These are phyloP conservation scores for Cyclopterus lumpus DNA, from an alignment of 2,797 vertebrate genomes.

Conservation along the genomic window DNA sequence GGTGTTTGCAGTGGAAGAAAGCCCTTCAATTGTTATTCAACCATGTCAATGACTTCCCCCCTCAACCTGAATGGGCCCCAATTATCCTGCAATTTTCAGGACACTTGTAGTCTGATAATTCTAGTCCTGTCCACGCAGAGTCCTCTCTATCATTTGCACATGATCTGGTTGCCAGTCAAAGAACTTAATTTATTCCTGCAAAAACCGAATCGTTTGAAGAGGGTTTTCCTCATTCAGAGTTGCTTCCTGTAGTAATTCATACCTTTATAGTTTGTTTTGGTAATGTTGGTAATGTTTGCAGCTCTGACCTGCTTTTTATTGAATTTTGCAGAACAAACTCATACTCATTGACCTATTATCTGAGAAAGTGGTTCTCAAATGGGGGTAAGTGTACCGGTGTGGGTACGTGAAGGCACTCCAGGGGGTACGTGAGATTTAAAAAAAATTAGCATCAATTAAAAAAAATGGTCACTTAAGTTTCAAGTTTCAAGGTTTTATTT, in stretches of 20 bases:
- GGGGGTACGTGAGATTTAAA: too few species aligned
- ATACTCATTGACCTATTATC: neutral
- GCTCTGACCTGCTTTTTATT: neutral
- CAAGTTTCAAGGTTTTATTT: too few species aligned
- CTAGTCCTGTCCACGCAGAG: constrained; percentile 37
- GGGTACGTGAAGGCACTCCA: too few species aligned
- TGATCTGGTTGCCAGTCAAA: constrained; percentile 26
- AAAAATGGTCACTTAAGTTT: too few species aligned
- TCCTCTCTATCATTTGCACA: constrained; percentile 40
- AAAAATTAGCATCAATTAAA: too few species aligned
- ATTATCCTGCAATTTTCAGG: constrained; percentile 64
- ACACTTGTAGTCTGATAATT: constrained; percentile 56
- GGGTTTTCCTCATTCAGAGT: neutral
- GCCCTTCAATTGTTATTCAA: constrained; percentile 59
- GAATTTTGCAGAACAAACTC: neutral
- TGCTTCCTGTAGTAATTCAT: neutral
- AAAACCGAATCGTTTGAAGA: neutral
- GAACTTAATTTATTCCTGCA: constrained; percentile 13
- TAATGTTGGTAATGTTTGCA: too few species aligned
- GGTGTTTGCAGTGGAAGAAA: constrained; percentile 50
- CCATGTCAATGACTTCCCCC: constrained; percentile 60
- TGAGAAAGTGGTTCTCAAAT: too few species aligned
- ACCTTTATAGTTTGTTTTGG: neutral
- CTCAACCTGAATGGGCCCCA: constrained; percentile 57
- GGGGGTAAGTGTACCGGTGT: too few species aligned